These are phyloP conservation scores for Vicugna pacos DNA, from an alignment of 2,113 vertebrate species.

Conservation along the genomic window DNA sequence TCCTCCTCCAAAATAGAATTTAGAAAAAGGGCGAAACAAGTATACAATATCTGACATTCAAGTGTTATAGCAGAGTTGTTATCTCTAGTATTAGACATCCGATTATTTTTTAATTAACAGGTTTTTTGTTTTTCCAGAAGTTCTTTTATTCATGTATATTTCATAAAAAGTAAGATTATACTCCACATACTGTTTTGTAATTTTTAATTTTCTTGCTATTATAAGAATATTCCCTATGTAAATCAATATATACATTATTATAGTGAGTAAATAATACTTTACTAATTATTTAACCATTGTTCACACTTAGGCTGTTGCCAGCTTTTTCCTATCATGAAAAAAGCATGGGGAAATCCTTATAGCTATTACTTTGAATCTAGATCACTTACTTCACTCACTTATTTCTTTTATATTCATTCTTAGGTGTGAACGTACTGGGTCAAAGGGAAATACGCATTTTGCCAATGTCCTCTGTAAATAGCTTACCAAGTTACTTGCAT, in stretches of 20 bases:
- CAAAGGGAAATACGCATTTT: neutral
- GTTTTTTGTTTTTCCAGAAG: neutral
- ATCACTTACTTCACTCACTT: neutral
- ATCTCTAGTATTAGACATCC: constrained; percentile 82
- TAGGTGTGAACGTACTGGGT: neutral
- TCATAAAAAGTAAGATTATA: neutral
- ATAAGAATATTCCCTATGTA: neutral
- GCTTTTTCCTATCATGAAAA: neutral
- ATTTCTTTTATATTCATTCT: neutral
- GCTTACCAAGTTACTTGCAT: neutral
- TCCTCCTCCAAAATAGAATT: neutral
- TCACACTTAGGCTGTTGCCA: neutral
- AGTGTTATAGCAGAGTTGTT: constrained; percentile 79
- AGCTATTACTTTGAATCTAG: neutral
- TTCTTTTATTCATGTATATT: neutral
- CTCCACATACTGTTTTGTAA: neutral
- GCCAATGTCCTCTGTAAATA: neutral
- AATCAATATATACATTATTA: neutral
- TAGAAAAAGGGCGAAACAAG: constrained; percentile 43
- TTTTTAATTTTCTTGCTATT: neutral
- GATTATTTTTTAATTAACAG: neutral
- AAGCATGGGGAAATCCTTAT: neutral
- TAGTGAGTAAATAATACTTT: neutral
- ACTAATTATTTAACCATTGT: neutral
- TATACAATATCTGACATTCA: constrained; percentile 75